These are phyloP conservation scores for Falco naumanni DNA, from an alignment of 2,797 vertebrate genomes.

Conservation along the genomic window DNA sequence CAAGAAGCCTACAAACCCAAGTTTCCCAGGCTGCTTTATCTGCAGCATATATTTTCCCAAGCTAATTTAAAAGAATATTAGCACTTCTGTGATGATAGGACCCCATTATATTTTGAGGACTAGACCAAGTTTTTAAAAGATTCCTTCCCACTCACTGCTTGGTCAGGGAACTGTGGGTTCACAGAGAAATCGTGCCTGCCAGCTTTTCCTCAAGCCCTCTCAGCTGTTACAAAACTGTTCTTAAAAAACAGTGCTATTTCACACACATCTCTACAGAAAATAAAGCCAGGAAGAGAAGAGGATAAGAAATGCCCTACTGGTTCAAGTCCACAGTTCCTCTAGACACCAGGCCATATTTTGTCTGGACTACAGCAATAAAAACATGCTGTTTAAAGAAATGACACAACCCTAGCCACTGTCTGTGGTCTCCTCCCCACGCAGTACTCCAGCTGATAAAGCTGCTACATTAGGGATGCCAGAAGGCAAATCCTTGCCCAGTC, in stretches of 20 bases:
- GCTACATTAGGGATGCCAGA: background rate
- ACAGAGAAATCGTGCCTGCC: rapidly evolving
- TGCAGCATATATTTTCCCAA: background rate
- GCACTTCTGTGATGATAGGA: background rate
- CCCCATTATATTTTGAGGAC: background rate
- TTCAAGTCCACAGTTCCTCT: background rate
- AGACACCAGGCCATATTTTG: background rate
- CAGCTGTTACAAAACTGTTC: background rate
- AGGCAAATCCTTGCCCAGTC: background rate
- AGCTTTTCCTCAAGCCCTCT: background rate
- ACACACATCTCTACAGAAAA: background rate
- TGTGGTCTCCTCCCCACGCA: background rate
- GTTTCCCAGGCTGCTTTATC: background rate
- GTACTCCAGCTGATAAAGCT: background rate
- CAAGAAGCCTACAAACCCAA: background rate
- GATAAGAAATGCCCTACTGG: background rate
- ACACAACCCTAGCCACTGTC: background rate
- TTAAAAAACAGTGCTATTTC: background rate
- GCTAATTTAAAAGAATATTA: background rate
- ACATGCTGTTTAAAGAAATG: background rate
- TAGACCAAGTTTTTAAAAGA: background rate
- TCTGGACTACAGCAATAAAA: background rate
- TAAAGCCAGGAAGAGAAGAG: background rate
- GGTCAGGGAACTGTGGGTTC: background rate
- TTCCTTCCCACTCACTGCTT: background rate